Evolutionary conservation across 1,140 invertebrate genomes (phyloP), one percentile per base, ranked within the genome.

Genomic region (Argopecten irradians): DNA sequence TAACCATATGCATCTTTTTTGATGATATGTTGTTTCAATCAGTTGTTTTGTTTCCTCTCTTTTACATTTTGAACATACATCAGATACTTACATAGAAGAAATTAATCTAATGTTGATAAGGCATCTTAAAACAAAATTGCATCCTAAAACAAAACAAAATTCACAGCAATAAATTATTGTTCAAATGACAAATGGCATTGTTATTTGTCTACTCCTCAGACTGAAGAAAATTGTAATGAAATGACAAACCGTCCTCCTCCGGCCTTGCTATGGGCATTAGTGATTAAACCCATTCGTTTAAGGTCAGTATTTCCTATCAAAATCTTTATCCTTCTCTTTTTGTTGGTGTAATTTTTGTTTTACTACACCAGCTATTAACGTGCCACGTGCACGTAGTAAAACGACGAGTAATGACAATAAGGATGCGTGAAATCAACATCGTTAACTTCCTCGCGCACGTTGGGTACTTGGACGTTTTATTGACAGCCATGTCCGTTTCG

Each of bases 401-500:
- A 83, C 14, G 28, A 32, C 41, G 22, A n/a, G 33, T 28, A 43
- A 55, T 83, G 84, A 88, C 87, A 88, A 88, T 88, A 43, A 41
- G 41, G 55, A 85, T 55, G 84, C 55, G 83, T 88, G 82, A 84
- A 43, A 84, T 88, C 87, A 36, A 41, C 82, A 43, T 55, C 55
- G 83, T 84, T 43, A 43, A 55, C 32, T 43, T 43, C 84, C 84
- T 84, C 84, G 87, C 83, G 43, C 41, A 43, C 83, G 41, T 84
- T 19, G 87, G 55, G 36, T 41, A 84, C 34, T 88, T 88, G 34
- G 39, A 84, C 33, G n/a, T 84, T 84, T 84, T 83, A 85, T 88
- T 84, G 83, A 84, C 83, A 41, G 39, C 46, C 43, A 88, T 85
- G 87, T 88, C 87, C 87, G 87, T 55, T 88, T 88, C 87, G 87